Conservation (phyloP, 2,888 invertebrate species). For the Agrotis ipsilon region DNA sequence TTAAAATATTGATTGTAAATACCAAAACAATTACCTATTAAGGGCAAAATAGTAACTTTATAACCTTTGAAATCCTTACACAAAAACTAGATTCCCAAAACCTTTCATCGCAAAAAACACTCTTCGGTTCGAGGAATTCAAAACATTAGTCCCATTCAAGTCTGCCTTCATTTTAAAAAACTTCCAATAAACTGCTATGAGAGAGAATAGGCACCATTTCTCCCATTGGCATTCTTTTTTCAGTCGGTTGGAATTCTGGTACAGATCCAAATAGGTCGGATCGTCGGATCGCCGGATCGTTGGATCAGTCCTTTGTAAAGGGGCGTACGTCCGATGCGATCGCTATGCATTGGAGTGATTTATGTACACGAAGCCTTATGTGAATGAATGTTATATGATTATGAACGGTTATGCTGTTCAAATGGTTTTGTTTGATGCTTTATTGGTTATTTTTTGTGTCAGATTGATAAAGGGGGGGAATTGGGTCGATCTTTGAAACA, state of each 20-base stretch:
- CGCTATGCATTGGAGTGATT: slow-evolving; percentile 58
- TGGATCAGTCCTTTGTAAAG: slow-evolving; percentile 63
- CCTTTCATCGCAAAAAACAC: slow-evolving; percentile 4
- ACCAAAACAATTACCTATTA: background rate
- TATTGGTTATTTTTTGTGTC: background rate
- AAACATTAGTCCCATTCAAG: slow-evolving; percentile 44
- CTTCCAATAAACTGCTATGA: slow-evolving; percentile 60
- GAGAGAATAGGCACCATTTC: slow-evolving; percentile 60
- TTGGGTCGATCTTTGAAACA: background rate
- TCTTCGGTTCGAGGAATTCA: slow-evolving; percentile 34
- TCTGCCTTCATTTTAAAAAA: slow-evolving; percentile 53
- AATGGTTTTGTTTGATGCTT: slow-evolving; percentile 10
- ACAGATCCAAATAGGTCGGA: slow-evolving; percentile 72
- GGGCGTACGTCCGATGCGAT: slow-evolving; percentile 62
- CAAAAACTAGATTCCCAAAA: slow-evolving; percentile 15
- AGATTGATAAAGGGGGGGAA: background rate
- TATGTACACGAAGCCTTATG: slow-evolving; percentile 44
- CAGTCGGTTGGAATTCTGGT: slow-evolving; percentile 69
- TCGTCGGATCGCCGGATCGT: slow-evolving; percentile 57
- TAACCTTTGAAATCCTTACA: background rate
- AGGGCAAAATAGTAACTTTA: background rate
- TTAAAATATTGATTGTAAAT: too few relatives aligned
- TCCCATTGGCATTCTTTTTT: slow-evolving; percentile 55
- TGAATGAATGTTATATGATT: slow-evolving; percentile 38
- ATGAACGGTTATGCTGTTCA: slow-evolving; percentile 5